A percentile compares a stretch with the other conserved stretches of the same genome.
Evolutionary conservation across 1,140 invertebrate species (phyloP).

Genomic region (Temnothorax curvispinosus): DNA sequence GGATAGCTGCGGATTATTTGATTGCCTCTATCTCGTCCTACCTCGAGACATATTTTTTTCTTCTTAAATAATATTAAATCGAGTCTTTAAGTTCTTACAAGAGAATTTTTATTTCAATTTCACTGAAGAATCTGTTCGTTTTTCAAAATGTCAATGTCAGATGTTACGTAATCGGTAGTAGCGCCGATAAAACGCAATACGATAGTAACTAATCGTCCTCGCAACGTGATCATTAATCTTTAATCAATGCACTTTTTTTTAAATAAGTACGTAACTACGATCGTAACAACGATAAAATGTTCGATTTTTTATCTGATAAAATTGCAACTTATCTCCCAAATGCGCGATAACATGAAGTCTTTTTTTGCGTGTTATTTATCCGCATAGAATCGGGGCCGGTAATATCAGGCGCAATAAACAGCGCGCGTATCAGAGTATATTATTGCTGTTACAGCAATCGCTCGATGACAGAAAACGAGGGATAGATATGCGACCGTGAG

Average conservation of each 20-base stretch:
- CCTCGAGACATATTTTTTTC: neutral
- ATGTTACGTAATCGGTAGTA: neutral
- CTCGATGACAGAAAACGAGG: neutral
- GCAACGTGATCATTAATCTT: neutral
- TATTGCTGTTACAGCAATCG: too few species aligned
- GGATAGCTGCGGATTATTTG: neutral
- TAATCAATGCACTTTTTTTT: neutral
- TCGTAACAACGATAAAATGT: neutral
- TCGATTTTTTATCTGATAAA: neutral
- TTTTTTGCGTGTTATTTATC: slow-evolving; percentile 6
- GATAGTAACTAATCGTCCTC: neutral
- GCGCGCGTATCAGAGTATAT: neutral
- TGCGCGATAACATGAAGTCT: neutral
- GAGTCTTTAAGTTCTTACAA: neutral
- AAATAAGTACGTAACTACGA: neutral
- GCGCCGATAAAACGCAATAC: neutral
- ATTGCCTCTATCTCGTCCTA: neutral
- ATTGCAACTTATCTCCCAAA: neutral
- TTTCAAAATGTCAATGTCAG: neutral
- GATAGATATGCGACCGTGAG: neutral
- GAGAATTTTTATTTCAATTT: neutral
- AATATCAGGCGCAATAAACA: neutral
- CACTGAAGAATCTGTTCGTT: neutral
- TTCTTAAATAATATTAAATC: neutral
- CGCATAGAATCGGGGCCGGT: neutral